These are phyloP conservation scores for Microplitis mediator DNA, from an alignment of 1,140 invertebrate species.

Conservation along the genomic window DNA sequence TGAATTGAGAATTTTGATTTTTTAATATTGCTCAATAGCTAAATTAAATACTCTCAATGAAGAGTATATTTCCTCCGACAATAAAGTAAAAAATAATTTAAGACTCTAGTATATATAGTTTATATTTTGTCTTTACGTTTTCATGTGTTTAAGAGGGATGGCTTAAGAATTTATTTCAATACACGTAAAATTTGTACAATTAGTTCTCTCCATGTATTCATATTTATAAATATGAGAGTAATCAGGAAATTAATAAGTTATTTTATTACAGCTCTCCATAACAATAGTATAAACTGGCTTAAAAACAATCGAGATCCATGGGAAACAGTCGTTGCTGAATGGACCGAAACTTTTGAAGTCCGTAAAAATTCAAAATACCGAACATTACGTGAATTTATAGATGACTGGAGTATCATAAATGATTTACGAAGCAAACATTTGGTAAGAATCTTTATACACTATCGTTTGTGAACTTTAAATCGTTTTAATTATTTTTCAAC, in stretches of 20 bases:
- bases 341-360: not conserved
- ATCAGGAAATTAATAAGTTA: not conserved
- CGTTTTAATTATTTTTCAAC: not conserved
- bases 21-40: too few species aligned
- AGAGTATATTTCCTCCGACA: too few species aligned
- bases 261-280: not conserved
- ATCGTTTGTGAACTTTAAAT: not conserved
- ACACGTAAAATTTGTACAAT: not conserved
- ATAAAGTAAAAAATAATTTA: too few species aligned
- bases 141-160: too few species aligned
- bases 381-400: not conserved
- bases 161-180: not conserved
- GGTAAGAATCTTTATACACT: not conserved
- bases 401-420: not conserved
- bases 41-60: too few species aligned
- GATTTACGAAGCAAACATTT: not conserved
- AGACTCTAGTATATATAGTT: too few species aligned
- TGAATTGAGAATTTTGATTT: too few species aligned
- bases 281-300: not conserved
- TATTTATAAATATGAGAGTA: not conserved
- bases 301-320: not conserved
- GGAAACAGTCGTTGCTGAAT: not conserved
- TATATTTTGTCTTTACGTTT: too few species aligned
- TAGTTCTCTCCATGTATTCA: not conserved
- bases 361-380: not conserved